Evolutionary conservation across 2,888 invertebrate genomes (phyloP), one percentile per base, ranked within the genome.

Genomic region (Maniola hyperantus): DNA sequence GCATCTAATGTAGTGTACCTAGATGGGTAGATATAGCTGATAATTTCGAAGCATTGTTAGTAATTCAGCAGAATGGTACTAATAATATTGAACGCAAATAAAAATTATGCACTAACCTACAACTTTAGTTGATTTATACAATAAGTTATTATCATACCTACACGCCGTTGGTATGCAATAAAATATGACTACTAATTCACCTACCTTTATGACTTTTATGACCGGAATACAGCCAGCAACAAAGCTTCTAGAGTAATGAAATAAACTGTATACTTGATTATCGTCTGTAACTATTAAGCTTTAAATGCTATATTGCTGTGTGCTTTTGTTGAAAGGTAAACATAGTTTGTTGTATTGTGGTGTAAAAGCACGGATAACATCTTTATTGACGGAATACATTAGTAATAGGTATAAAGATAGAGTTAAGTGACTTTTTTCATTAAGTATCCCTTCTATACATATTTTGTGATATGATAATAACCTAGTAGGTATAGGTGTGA

Each of bases 361-460:
- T 67, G 65, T 71, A 64, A 71, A 65, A 65, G 67, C 51, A 13
- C 26, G 20, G 69, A 72, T 72, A 72, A 57, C 65, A 72, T 69
- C 71, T 71, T 66, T 71, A 72, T 68, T 66, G 71, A 65, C 63
- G 50, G 61, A 70, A 58, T 67, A 65, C 65, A 68, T 67, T 68
- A 66, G 62, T 66, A 64, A 66, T 58, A 69, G 48, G 67, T 50
- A 63, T 55, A 26, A 44, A 36, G 44, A 51, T 57, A n/a, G n/a
- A n/a, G n/a, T n/a, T n/a, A 26, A 51, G 42, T 51, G 54, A 20
- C 42, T 20, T 20, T 26, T 51, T 51, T 51, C 15, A 6, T 46
- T 10, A 13, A 13, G 13, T 53, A 42, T 6, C 11, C 8, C 58
- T 15, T 51, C 13, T 50, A 50, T 15, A n/a, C n/a, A n/a, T n/a